Base-by-base conservation (phyloP, 2,797 vertebrate genomes). In the Poecilia wingei region DNA sequence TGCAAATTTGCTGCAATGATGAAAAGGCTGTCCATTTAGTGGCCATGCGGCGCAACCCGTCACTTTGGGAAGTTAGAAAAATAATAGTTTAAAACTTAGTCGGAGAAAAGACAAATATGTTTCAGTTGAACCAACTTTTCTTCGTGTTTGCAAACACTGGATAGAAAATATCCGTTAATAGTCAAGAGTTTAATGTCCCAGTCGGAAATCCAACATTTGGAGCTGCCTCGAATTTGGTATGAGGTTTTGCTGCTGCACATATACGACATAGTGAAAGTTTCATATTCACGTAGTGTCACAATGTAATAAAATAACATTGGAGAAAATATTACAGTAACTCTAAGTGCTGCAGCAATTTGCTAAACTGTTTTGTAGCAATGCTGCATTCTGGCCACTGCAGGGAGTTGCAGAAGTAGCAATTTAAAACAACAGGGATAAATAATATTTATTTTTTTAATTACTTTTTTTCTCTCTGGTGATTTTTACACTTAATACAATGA, bases 1-100 rank as follows among this genome's bases (percentile, higher is more conserved):
- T 73, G 55, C 4, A 28, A 74, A 69, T 82, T 41, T 79, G 71
- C 76, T 79, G 78, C 81, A 85, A 79, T 82, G 75, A 81, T 76
- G 88, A 91, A 68, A 80, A 89, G 79, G 80, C 83, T 81, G 79
- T 36, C 25, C 74, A 71, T 80, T 46, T 28, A 45, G 43, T n/a
- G 41, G n/a, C 41, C n/a, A 10, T 43, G 39, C 4, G 10, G 39
- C 12, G 2, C 41, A 70, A 13, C 25, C 16, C 2, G 1, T 28
- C 43, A n/a, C 41, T 70, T 70, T 16, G 4, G 22, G 22, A 43
- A 69, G 66, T 45, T 69, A 45, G 68, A 70, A 45, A 46, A 46
- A 43, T 36, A 46, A 25, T 25, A 16, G 25, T 46, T 45, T 7
- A 70, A 16, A 46, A 70, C 13, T 28, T 7, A 28, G n/a, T 28